Base-by-base conservation (phyloP, 2,888 invertebrate genomes). In the Drosophila prostipennis region DNA sequence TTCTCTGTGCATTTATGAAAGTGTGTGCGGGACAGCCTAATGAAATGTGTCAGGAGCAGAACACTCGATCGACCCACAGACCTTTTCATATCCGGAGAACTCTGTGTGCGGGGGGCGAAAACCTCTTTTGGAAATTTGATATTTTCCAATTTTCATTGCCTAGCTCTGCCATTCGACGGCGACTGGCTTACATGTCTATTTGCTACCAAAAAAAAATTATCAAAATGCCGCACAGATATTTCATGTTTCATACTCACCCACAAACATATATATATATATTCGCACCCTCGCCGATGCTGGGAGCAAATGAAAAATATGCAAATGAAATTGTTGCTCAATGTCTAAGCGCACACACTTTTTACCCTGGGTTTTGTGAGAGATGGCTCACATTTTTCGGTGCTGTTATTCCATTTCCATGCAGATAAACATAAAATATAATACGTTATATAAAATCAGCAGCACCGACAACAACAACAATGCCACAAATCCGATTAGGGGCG, bases 71-170 rank as follows among this genome's bases (percentile, higher is more conserved):
- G 80, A 57, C 64, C 74, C 54, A 67, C 68, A 59, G 57, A 74
- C 63, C 55, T 72, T 68, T 56, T 68, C 48, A 48, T 34, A 58
- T 14, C 16, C 45, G 40, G 14, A 11, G 40, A 32, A 23, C 57
- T 14, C n/a, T 34, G 5, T 14, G 6, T 46, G 53, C 10, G 53
- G 26, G 53, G 40, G 46, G 16, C 14, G 14, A 16, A 26, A 70
- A 64, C 54, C 48, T 75, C 68, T 79, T 58, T 64, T 67, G 71
- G 58, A 77, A 77, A 82, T 84, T 84, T 81, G 84, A 83, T 84
- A 83, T 83, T 83, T 83, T 83, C 77, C 84, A 82, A 82, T 84
- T 84, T 83, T 79, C 80, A 84, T 77, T 84, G 82, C 84, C 74
- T 64, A 68, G 63, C 72, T 72, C 68, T 78, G 68, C 78, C 78